A percentile compares a stretch with the other conserved stretches of the same genome.
phyloP scores from a whole-genome alignment of 2,797 vertebrate species.

The Pelobates cultripes region DNA sequence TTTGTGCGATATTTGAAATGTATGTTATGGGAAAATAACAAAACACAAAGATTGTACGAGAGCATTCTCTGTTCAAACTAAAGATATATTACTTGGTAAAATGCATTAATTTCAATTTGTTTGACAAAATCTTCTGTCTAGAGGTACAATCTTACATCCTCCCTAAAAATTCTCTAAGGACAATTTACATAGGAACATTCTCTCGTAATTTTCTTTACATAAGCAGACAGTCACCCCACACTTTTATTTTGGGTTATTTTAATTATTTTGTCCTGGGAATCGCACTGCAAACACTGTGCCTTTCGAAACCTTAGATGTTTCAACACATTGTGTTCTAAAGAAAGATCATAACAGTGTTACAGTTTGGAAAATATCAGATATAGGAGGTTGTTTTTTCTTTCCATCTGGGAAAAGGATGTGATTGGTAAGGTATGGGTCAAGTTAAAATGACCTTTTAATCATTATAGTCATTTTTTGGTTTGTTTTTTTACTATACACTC shows the following conservation, averaged over 20 bases:
- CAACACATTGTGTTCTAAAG: slow-evolving; percentile 27
- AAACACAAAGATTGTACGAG: not conserved
- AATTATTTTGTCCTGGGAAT: slow-evolving; percentile 34
- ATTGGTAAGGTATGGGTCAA: not conserved
- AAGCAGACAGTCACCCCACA: not conserved
- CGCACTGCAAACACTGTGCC: not conserved
- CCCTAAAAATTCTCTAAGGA: slow-evolving; percentile 25
- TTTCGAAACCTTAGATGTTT: slow-evolving; percentile 1
- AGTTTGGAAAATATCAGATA: slow-evolving; percentile 20
- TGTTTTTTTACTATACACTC: not conserved
- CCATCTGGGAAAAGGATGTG: not conserved
- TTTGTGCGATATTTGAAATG: not conserved
- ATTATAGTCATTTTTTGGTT: not conserved
- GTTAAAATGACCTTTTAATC: not conserved
- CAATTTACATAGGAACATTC: not conserved
- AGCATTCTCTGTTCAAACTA: slow-evolving; percentile 1
- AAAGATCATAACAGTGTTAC: slow-evolving; percentile 16
- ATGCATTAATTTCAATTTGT: not conserved
- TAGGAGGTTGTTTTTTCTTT: not conserved
- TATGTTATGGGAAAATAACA: not conserved
- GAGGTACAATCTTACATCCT: not conserved
- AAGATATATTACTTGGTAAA: not conserved
- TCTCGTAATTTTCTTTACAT: not conserved
- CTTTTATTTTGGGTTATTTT: slow-evolving; percentile 22
- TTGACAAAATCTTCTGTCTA: not conserved